phyloP scores from a whole-genome alignment of 2,888 invertebrate species.

The Bruchidius siliquastri region DNA sequence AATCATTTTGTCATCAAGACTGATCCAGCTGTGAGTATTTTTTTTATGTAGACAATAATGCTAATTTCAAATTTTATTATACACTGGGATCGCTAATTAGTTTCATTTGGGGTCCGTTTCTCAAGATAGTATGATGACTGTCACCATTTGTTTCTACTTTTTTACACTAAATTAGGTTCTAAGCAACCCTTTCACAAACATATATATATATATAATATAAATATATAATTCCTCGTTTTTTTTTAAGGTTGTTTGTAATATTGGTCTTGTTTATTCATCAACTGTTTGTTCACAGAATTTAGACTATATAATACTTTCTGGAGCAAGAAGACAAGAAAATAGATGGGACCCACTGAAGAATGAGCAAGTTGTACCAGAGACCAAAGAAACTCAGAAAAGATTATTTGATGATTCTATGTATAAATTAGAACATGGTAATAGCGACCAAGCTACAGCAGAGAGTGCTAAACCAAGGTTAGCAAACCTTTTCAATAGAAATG shows the following conservation, averaged over 20 bases:
- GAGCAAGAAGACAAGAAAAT: constrained; percentile 94
- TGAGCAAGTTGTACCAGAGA: constrained; percentile 88
- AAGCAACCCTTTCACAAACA: too few relatives aligned
- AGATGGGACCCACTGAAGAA: constrained; percentile 97
- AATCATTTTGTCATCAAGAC: constrained; percentile 98
- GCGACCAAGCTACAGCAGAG: constrained; percentile 69
- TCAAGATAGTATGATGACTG: too few relatives aligned
- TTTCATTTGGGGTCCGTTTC: too few relatives aligned
- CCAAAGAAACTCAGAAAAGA: constrained; percentile 83
- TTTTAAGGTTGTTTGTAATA: too few relatives aligned
- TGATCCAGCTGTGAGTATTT: constrained; percentile 80
- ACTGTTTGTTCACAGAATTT: constrained; percentile 65
- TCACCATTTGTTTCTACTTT: too few relatives aligned
- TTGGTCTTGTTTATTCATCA: too few relatives aligned
- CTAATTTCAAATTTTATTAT: too few relatives aligned
- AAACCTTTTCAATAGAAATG: constrained; percentile 71
- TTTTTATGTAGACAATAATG: not conserved
- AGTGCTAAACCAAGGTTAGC: constrained; percentile 69
- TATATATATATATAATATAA: too few relatives aligned
- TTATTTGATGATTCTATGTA: constrained; percentile 97
- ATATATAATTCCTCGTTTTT: too few relatives aligned
- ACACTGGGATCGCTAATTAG: too few relatives aligned
- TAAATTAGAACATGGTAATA: constrained; percentile 86
- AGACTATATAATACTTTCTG: constrained; percentile 92
- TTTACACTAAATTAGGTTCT: too few relatives aligned